A percentile compares a stretch with the other conserved stretches of the same genome.
phyloP scores from a whole-genome alignment of 2,113 vertebrate genomes.

The Lophura nycthemera region DNA sequence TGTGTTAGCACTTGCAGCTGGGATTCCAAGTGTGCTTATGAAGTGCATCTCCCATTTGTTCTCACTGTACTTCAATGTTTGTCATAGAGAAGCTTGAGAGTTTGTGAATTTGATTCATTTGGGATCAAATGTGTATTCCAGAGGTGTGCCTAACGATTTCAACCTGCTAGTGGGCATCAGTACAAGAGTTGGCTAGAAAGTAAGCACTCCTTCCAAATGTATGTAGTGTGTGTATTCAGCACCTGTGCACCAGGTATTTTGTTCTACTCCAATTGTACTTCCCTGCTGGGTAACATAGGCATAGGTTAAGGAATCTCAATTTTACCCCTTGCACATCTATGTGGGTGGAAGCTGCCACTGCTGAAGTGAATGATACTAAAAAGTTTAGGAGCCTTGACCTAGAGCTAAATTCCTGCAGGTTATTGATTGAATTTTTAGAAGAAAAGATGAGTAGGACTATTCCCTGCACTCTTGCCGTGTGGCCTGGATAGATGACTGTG shows the following conservation, averaged over 20 bases:
- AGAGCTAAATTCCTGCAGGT: neutral
- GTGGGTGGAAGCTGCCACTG: neutral
- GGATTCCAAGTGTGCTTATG: neutral
- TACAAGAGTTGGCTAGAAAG: neutral
- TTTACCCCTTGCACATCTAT: neutral
- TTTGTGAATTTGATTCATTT: neutral
- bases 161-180: neutral
- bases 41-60: neutral
- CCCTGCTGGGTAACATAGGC: neutral
- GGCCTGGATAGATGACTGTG: neutral
- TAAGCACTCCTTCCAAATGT: neutral
- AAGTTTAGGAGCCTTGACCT: neutral
- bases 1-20: neutral
- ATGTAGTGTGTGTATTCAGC: accelerated
- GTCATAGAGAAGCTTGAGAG: neutral
- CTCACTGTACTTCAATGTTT: neutral
- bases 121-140: neutral
- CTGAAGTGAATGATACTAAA: neutral
- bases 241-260: neutral
- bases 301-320: neutral
- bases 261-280: neutral
- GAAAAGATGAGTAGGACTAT: neutral
- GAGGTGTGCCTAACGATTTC: neutral
- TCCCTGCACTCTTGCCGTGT: neutral
- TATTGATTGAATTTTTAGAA: constrained; percentile 1